Conservation (phyloP, 2,113 vertebrate genomes). For the Corythornis vintsioides region DNA sequence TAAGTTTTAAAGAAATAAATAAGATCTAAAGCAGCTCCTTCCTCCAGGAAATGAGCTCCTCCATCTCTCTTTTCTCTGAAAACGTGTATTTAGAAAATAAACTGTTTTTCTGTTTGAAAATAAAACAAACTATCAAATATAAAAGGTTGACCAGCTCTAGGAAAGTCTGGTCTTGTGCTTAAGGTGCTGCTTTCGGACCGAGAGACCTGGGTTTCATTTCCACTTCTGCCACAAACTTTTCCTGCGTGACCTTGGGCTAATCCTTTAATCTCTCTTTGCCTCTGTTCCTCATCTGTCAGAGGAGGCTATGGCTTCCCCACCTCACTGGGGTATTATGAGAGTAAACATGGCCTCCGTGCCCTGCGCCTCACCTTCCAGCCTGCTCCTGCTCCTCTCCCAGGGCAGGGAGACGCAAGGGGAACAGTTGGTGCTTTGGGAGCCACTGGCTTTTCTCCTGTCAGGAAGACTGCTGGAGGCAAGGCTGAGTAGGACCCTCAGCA, state of each 20-base stretch:
- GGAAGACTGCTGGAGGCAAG: background rate
- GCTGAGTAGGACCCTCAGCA: background rate
- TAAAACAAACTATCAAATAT: conserved; percentile 57
- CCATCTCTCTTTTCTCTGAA: conserved; percentile 59
- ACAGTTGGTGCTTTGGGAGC: background rate
- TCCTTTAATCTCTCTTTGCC: conserved; percentile 65
- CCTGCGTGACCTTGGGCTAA: conserved; percentile 65
- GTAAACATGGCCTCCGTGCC: conserved; percentile 58
- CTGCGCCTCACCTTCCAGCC: conserved; percentile 36
- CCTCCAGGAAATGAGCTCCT: conserved; percentile 57
- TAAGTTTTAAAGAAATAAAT: conserved; percentile 53
- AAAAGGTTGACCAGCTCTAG: conserved; percentile 45
- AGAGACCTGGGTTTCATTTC: conserved; percentile 65
- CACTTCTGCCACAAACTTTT: conserved; percentile 66
- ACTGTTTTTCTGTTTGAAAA: conserved; percentile 59
- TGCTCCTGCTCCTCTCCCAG: background rate
- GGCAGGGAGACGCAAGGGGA: background rate
- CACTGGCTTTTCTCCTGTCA: fast-evolving
- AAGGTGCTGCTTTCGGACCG: conserved; percentile 1
- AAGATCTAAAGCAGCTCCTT: conserved; percentile 58
- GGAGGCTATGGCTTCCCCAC: conserved; percentile 61
- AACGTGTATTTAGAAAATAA: conserved; percentile 63
- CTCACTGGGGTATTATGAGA: conserved; percentile 62
- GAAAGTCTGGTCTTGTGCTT: conserved; percentile 38
- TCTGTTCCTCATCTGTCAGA: conserved; percentile 70